Conservation (phyloP, 2,888 invertebrate species). For the Drosophila parthenogenetica region DNA sequence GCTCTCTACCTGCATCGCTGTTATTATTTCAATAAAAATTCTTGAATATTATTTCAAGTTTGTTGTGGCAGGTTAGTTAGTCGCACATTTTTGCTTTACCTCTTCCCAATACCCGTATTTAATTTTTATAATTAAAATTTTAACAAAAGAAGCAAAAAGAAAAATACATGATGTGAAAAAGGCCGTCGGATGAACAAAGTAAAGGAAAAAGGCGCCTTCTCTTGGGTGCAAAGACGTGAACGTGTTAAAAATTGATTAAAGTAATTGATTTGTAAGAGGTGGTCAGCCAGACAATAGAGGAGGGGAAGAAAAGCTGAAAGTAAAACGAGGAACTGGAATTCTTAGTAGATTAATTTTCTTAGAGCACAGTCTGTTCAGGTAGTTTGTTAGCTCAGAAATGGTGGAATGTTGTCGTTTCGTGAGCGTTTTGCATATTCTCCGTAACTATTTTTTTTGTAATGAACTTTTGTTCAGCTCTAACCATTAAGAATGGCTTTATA, state of each 20-base stretch:
- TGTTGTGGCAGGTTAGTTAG: constrained; percentile 74
- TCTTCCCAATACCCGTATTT: constrained; percentile 55
- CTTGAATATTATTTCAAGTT: constrained; percentile 78
- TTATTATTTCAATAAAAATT: constrained; percentile 80
- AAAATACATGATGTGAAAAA: constrained; percentile 23
- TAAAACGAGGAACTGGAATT: constrained; percentile 10
- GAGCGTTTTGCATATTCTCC: constrained; percentile 40
- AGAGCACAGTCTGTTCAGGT: constrained; percentile 18
- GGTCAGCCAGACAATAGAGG: constrained; percentile 25
- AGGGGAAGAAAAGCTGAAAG: background rate
- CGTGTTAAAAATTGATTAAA: constrained; percentile 79
- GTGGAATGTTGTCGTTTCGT: constrained; percentile 20
- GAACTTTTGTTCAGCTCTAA: background rate
- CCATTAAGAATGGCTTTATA: constrained; percentile 30
- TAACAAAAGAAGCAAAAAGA: constrained; percentile 47
- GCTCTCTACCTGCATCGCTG: constrained; percentile 51
- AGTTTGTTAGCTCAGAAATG: constrained; percentile 43
- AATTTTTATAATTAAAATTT: constrained; percentile 78
- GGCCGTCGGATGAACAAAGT: constrained; percentile 27
- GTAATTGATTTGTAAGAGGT: constrained; percentile 68
- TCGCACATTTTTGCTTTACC: constrained; percentile 40
- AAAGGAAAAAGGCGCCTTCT: constrained; percentile 38
- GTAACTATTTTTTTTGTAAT: constrained; percentile 11
- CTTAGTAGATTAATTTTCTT: constrained; percentile 37
- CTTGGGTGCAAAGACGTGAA: constrained; percentile 59